phyloP scores from a whole-genome alignment of 1,140 invertebrate species.

The Bicyclus anynana region DNA sequence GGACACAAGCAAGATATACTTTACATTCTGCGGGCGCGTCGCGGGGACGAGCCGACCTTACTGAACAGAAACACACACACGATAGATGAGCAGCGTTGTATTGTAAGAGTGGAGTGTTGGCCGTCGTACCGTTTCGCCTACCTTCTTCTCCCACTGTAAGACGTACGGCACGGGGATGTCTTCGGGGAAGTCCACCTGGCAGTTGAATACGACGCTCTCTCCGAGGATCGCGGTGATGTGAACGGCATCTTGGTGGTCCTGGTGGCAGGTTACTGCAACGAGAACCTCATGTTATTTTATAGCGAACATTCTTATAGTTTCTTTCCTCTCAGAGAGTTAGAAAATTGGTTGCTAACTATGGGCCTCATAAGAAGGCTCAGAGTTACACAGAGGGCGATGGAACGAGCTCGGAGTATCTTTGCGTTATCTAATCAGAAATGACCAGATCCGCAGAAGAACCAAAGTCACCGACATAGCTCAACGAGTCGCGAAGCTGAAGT shows the following conservation, averaged over 20 bases:
- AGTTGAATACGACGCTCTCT: constrained; percentile 97
- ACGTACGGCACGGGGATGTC: constrained; percentile 96
- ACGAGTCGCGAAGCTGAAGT: too few species aligned
- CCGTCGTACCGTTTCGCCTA: constrained; percentile 95
- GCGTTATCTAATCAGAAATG: too few species aligned
- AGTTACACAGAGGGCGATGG: too few species aligned
- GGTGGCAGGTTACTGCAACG: constrained; percentile 72
- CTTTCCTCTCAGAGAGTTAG: too few species aligned
- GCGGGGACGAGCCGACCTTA: constrained; percentile 67
- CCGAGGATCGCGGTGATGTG: constrained; percentile 97
- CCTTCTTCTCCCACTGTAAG: constrained; percentile 98
- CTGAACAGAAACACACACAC: constrained; percentile 74
- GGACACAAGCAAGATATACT: constrained; percentile 62
- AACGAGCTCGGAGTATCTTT: too few species aligned
- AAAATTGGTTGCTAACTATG: too few species aligned
- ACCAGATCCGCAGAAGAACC: too few species aligned
- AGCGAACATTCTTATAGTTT: too few species aligned
- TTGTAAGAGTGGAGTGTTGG: constrained; percentile 83
- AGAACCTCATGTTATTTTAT: background rate
- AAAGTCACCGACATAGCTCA: too few species aligned
- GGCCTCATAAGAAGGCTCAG: too few species aligned
- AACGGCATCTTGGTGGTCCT: constrained; percentile 91
- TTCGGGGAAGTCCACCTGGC: constrained; percentile 96
- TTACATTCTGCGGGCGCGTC: constrained; percentile 68
- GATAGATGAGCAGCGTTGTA: constrained; percentile 75